phyloP scores from a whole-genome alignment of 1,140 invertebrate genomes.

The Drosophila bocqueti region DNA sequence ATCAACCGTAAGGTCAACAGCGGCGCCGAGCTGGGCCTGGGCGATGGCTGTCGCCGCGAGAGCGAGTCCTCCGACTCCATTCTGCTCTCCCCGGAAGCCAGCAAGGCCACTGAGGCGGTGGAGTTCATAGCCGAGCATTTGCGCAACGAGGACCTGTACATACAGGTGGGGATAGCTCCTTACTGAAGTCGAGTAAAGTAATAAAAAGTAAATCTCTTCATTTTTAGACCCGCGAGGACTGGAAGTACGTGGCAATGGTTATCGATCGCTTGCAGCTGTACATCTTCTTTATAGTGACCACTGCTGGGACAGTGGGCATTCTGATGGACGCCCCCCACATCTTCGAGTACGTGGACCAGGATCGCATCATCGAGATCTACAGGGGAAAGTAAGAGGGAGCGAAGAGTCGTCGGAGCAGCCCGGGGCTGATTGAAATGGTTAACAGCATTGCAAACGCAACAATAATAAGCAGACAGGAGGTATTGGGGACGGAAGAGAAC shows the following conservation, averaged over 20 bases:
- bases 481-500: conserved; percentile 21
- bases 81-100: conserved; percentile 95
- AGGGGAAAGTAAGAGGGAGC: conserved; percentile 91
- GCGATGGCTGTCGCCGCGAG: conserved; percentile 90
- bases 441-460: conserved; percentile 81
- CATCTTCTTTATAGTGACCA: conserved; percentile 98
- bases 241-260: conserved; percentile 99
- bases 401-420: conserved; percentile 18
- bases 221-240: conserved; percentile 97
- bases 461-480: conserved; percentile 63
- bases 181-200: too few species aligned
- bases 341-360: conserved; percentile 99
- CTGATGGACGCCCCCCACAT: conserved; percentile 99
- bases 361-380: conserved; percentile 97
- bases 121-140: conserved; percentile 99
- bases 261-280: conserved; percentile 98
- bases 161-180: conserved; percentile 90
- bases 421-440: conserved; percentile 64
- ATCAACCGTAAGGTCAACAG: conserved; percentile 94
- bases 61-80: conserved; percentile 96
- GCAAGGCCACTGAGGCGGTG: conserved; percentile 98
- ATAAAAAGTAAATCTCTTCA: not conserved
- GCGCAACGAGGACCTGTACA: conserved; percentile 97
- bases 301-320: conserved; percentile 97
- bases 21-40: conserved; percentile 87